Evolutionary conservation across 2,888 invertebrate species (phyloP), one percentile per base, ranked within the genome.

Genomic region (Cephonodes hylas): DNA sequence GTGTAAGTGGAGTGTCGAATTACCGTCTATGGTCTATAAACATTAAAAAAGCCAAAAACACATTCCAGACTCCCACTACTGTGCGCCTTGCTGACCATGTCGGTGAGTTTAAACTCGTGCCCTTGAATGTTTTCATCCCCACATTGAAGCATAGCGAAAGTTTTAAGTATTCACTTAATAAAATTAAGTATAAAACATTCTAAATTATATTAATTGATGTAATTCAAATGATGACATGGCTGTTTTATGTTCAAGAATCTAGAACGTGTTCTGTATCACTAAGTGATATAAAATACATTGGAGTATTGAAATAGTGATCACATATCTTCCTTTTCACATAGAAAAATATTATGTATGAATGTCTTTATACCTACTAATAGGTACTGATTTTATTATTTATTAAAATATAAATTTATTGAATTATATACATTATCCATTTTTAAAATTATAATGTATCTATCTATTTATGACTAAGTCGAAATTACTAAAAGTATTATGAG

Each of bases 311-410:
- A 80, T 83, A 84, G 83, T 78, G 74, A 77, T 80, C 75, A 83
- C 86, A 89, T 88, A 89, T 88, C 85, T 89, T 88, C 80, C 80
- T 86, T 86, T 82, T 71, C 76, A 77, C 75, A 81, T 80, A 80
- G 72, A 76, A 79, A 70, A 74, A 70, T 60, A 45, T 25, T 46
- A 42, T 48, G n/a, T 44, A 42, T 58, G 58, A 69, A 67, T 65
- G 61, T 76, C 72, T 73, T 71, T 77, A 75, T 75, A 76, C 69
- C 68, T 73, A 69, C 60, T 42, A 66, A 75, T 75, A 72, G 73
- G 80, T 79, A 80, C 69, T 76, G 66, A 72, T 72, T n/a, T 68
- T 66, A 76, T 71, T 71, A 73, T 76, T 78, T 76, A 79, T 76
- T 79, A 71, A 63, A 75, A 70, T 38, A 72, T 64, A 66, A 70